These are phyloP conservation scores for Lutjanus erythropterus DNA, from an alignment of 2,113 vertebrate genomes.

Conservation along the genomic window DNA sequence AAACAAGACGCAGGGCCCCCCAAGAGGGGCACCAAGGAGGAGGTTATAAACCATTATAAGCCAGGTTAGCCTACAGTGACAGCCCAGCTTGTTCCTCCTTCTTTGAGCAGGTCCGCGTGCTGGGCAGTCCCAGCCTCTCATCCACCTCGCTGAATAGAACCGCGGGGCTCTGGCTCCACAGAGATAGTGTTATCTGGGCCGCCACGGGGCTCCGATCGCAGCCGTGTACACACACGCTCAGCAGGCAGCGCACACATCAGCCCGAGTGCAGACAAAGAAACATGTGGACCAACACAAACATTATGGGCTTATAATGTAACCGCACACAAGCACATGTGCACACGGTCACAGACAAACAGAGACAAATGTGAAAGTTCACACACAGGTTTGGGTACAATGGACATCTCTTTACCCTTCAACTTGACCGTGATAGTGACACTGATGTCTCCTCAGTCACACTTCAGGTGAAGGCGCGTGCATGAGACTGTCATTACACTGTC, in stretches of 20 bases:
- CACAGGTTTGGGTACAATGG: not conserved
- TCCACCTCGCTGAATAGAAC: slow-evolving; percentile 77
- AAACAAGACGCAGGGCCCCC: slow-evolving; percentile 44
- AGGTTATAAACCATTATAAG: slow-evolving; percentile 78
- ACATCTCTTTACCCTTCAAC: slow-evolving; percentile 23
- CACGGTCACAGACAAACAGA: slow-evolving; percentile 27
- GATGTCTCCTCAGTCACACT: not conserved
- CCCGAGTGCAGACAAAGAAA: slow-evolving; percentile 65
- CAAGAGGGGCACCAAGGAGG: slow-evolving; percentile 51
- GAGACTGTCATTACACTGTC: no score
- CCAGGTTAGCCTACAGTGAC: slow-evolving; percentile 65
- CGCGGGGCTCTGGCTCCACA: slow-evolving; percentile 78
- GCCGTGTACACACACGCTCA: slow-evolving; percentile 72
- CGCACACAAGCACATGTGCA: slow-evolving; percentile 34
- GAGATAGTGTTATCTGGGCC: slow-evolving; percentile 83
- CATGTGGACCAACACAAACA: slow-evolving; percentile 67
- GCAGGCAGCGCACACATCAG: slow-evolving; percentile 62
- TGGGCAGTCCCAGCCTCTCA: slow-evolving; percentile 72
- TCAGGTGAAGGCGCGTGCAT: no score
- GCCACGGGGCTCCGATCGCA: slow-evolving; percentile 67
- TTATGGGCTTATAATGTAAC: slow-evolving; percentile 43
- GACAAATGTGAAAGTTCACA: slow-evolving; percentile 55
- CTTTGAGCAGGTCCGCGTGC: slow-evolving; percentile 79
- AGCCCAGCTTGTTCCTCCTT: slow-evolving; percentile 69
- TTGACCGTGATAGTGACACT: slow-evolving; percentile 39